Percentiles rank a stretch among this genome's conserved stretches.
phyloP scores from a whole-genome alignment of 35 echinoderm and acorn worm genomes.

The Chiridota heheva region DNA sequence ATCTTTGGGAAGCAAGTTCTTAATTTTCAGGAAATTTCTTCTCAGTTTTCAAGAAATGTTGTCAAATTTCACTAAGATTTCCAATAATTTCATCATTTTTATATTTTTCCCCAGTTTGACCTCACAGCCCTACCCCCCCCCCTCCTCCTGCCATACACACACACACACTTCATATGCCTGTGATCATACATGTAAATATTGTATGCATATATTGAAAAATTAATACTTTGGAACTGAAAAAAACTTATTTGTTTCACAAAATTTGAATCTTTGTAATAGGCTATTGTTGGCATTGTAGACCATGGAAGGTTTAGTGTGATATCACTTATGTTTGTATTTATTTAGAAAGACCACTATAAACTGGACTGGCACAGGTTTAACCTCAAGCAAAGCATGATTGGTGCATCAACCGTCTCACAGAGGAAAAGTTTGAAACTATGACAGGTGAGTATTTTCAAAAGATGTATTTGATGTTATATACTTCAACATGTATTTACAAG shows the following conservation, averaged over 20 bases:
- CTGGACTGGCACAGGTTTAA: constrained; percentile 98
- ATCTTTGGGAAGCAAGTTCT: too few species aligned
- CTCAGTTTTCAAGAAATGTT: too few species aligned
- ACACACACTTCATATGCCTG: too few species aligned
- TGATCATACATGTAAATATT: background rate
- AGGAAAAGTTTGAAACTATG: constrained; percentile 73
- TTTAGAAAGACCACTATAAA: constrained; percentile 84
- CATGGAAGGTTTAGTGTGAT: background rate
- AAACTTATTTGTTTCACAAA: background rate
- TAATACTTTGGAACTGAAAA: background rate
- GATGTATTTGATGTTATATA: background rate
- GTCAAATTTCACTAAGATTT: too few species aligned
- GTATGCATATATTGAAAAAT: background rate
- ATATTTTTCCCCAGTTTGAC: too few species aligned
- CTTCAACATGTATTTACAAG: background rate
- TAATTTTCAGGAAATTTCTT: too few species aligned
- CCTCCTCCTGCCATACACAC: too few species aligned
- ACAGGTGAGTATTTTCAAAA: constrained; percentile 48
- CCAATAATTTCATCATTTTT: too few species aligned
- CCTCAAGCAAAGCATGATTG: constrained; percentile 74
- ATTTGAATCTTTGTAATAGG: background rate
- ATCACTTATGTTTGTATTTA: constrained; percentile 7
- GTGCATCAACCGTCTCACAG: constrained; percentile 40
- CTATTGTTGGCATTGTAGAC: background rate
- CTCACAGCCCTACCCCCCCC: too few species aligned